phyloP scores from a whole-genome alignment of 2,113 vertebrate genomes.

The Laticauda laticaudata region DNA sequence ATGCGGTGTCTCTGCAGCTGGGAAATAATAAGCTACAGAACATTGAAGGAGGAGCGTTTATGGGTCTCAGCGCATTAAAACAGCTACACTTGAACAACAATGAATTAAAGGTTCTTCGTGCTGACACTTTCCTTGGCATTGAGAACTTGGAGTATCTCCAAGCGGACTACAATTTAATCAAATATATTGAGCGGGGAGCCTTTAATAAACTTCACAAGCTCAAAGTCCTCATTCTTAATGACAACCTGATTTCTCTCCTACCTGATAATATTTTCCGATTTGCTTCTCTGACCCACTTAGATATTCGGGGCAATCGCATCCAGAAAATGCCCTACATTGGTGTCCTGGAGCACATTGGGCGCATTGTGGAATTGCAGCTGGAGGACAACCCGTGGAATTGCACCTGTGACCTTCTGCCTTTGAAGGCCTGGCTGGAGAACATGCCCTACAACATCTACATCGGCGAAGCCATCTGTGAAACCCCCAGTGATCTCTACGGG shows the following conservation, averaged over 20 bases:
- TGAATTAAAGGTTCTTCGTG: conserved; percentile 92
- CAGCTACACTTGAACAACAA: conserved; percentile 99
- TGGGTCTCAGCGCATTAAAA: conserved; percentile 91
- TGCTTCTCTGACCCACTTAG: conserved; percentile 95
- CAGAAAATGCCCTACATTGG: conserved; percentile 97
- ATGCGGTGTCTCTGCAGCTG: conserved; percentile 96
- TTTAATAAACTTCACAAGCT: conserved; percentile 98
- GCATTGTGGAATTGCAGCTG: conserved; percentile 92
- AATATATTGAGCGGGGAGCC: conserved; percentile 95
- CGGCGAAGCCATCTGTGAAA: conserved; percentile 96
- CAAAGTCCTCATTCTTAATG: conserved; percentile 98
- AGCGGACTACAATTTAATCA: conserved; percentile 99
- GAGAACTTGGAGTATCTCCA: conserved; percentile 99
- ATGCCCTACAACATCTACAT: conserved; percentile 99
- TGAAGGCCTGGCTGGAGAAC: conserved; percentile 98
- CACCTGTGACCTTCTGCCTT: conserved; percentile 92
- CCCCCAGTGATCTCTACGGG: conserved; percentile 92
- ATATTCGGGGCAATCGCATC: conserved; percentile 96
- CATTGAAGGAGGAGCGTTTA: conserved; percentile 95
- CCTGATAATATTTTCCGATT: conserved; percentile 99
- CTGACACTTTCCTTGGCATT: conserved; percentile 96
- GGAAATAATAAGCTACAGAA: conserved; percentile 98
- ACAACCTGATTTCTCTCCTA: conserved; percentile 93
- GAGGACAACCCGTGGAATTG: conserved; percentile 99
- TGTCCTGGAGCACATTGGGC: conserved; percentile 94